Evolutionary conservation across 2,113 vertebrate species (phyloP).

Genomic region (Rana temporaria): DNA sequence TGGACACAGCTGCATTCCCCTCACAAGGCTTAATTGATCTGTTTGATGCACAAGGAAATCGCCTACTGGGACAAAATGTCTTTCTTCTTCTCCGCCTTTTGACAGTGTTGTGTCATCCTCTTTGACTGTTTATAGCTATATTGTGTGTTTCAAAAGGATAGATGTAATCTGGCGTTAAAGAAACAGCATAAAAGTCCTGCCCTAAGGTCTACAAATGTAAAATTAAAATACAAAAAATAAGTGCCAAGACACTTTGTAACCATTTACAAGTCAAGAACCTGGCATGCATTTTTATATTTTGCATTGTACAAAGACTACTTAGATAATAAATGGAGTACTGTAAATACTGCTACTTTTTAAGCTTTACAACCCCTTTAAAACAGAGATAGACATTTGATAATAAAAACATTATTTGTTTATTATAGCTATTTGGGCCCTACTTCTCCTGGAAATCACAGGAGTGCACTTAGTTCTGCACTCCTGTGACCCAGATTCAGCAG

Average conservation of each 20-base stretch:
- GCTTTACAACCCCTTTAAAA: too few species aligned
- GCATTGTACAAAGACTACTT: too few species aligned
- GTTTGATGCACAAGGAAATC: conserved; percentile 44
- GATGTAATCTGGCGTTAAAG: not conserved
- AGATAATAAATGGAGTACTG: too few species aligned
- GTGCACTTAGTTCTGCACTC: too few species aligned
- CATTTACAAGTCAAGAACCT: not conserved
- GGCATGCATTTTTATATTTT: too few species aligned
- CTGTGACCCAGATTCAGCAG: too few species aligned
- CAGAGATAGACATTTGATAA: too few species aligned
- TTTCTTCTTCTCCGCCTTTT: conserved; percentile 22
- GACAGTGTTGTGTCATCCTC: conserved; percentile 30
- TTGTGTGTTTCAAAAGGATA: conserved; percentile 5
- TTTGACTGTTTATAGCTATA: conserved; percentile 22
- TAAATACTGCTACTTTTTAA: too few species aligned
- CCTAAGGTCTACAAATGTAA: not conserved
- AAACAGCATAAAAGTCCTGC: not conserved
- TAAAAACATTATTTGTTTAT: too few species aligned
- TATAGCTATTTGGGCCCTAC: too few species aligned
- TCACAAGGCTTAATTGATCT: conserved; percentile 31
- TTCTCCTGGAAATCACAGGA: too few species aligned
- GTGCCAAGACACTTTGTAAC: not conserved
- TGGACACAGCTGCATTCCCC: conserved; percentile 20
- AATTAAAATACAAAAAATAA: not conserved
- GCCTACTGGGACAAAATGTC: conserved; percentile 27